Evolutionary conservation across 2,888 invertebrate species (phyloP).

Genomic region (Muscina levida): DNA sequence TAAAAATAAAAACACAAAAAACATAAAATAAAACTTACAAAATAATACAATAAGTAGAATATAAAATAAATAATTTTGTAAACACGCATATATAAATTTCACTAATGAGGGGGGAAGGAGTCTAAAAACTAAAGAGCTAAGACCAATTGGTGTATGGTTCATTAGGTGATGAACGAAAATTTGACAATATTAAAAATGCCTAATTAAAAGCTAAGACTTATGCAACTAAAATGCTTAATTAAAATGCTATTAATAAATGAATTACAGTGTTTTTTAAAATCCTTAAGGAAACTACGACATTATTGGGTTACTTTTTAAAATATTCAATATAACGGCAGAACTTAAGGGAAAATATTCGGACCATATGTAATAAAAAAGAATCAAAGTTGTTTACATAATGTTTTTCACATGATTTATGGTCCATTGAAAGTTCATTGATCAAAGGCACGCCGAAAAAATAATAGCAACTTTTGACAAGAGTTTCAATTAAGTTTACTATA

Average conservation of each 20-base stretch:
- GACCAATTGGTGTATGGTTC: conserved; percentile 36
- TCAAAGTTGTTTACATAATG: too few species aligned
- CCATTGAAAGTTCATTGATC: too few species aligned
- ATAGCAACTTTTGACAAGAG: too few species aligned
- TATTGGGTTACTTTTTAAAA: neutral
- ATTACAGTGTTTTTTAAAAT: conserved; percentile 49
- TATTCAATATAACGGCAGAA: too few species aligned
- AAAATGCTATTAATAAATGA: conserved; percentile 19
- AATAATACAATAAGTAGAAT: conserved; percentile 17
- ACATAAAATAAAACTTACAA: conserved; percentile 19
- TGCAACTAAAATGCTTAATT: neutral
- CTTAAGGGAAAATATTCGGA: too few species aligned
- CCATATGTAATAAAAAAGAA: too few species aligned
- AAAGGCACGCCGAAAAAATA: too few species aligned
- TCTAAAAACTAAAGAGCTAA: conserved; percentile 19
- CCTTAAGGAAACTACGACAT: neutral
- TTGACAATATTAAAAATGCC: conserved; percentile 14
- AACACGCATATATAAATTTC: conserved; percentile 9
- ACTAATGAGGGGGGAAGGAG: conserved; percentile 22
- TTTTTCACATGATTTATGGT: too few species aligned
- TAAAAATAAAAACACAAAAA: conserved; percentile 35
- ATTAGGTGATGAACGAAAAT: neutral
- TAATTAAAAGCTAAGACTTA: conserved; percentile 22
- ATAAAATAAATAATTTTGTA: conserved; percentile 58
- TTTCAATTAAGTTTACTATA: too few species aligned